Percentiles rank a stretch among this genome's conserved stretches.
Conservation (phyloP, 2,113 vertebrate species). For the Lepisosteus oculatus region DNA sequence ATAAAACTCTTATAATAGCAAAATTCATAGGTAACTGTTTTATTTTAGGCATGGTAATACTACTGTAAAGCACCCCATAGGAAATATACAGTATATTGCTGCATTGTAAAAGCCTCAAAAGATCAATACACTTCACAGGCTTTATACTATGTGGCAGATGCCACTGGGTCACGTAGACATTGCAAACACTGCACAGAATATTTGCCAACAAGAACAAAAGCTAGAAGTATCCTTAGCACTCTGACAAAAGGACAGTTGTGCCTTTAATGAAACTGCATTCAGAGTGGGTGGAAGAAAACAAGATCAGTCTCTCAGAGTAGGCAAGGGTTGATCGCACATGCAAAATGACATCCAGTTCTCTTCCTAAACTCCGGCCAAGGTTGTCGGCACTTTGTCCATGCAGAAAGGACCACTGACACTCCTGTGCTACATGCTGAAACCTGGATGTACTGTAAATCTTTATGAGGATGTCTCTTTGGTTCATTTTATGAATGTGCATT, state of each 20-base stretch:
- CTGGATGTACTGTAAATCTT: background rate
- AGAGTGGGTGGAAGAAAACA: conserved; percentile 9
- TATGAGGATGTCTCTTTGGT: background rate
- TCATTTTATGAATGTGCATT: no score
- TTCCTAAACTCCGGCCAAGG: background rate
- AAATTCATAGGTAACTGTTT: no score
- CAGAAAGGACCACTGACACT: background rate
- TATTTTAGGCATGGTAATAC: no score
- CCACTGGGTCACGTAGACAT: no score
- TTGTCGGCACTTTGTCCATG: background rate
- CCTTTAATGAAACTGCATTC: conserved; percentile 11
- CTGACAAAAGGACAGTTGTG: conserved; percentile 34
- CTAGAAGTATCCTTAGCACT: background rate
- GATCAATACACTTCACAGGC: no score
- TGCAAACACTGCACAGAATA: background rate
- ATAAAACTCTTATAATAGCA: no score
- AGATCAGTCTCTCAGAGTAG: conserved; percentile 1
- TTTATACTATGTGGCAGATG: no score
- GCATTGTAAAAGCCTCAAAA: no score
- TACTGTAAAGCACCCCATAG: no score
- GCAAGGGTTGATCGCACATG: conserved; percentile 4
- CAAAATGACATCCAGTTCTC: conserved; percentile 8
- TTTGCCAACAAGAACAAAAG: conserved; percentile 10
- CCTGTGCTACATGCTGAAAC: no score
- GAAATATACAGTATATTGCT: background rate